phyloP scores from a whole-genome alignment of 2,888 invertebrate genomes.

The Drosophila neutralis region DNA sequence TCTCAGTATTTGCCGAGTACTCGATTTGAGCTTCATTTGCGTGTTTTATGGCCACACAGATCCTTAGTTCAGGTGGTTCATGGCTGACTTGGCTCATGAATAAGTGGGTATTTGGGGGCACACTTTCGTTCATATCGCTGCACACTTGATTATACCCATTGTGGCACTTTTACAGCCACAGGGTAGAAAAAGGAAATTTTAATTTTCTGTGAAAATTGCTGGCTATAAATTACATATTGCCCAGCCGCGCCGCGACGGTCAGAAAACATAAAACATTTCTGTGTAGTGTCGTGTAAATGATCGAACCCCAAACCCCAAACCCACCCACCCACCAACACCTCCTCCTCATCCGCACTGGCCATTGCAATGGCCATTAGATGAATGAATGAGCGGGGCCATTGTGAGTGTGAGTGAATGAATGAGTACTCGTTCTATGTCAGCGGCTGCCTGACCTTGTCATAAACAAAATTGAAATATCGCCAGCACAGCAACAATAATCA shows the following conservation, averaged over 20 bases:
- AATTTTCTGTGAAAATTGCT: conserved; percentile 70
- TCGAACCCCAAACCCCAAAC: conserved; percentile 1
- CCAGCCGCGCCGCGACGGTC: conserved; percentile 33
- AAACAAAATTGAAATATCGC: conserved; percentile 29
- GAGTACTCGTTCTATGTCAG: conserved; percentile 1
- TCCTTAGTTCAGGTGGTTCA: background rate
- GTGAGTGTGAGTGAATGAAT: conserved; percentile 13
- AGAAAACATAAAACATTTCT: conserved; percentile 65
- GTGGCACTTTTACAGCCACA: background rate
- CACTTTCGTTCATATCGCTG: background rate
- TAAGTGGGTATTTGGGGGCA: background rate
- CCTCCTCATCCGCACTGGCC: background rate
- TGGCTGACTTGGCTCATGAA: background rate
- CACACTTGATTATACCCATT: conserved; percentile 5
- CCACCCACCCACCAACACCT: background rate
- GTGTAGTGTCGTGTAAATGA: conserved; percentile 65
- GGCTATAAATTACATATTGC: conserved; percentile 69
- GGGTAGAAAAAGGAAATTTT: conserved; percentile 50
- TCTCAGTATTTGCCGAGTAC: background rate
- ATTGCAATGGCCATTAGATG: conserved; percentile 42
- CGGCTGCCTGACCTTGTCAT: conserved; percentile 30
- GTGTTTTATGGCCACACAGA: background rate
- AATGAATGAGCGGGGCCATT: conserved; percentile 21
- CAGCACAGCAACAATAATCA: conserved; percentile 26
- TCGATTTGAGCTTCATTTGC: background rate